A percentile compares a stretch with the other conserved stretches of the same genome.
These are phyloP conservation scores for Trachemys scripta DNA, from an alignment of 2,113 vertebrate genomes.

Conservation along the genomic window DNA sequence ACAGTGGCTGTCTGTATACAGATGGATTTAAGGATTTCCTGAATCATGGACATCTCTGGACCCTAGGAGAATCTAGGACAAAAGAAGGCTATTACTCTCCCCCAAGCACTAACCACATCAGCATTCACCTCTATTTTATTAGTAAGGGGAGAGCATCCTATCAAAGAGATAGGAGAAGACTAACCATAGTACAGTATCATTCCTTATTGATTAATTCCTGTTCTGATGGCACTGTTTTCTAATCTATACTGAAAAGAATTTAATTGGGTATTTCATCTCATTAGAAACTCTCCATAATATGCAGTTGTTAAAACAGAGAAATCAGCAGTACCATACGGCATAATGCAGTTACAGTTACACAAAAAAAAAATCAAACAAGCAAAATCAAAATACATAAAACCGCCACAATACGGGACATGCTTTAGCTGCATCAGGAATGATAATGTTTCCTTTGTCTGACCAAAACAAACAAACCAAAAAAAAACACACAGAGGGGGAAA, in stretches of 20 bases:
- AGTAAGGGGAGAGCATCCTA: background rate
- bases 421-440: background rate
- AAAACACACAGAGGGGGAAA: background rate
- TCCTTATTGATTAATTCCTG: background rate
- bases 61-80: background rate
- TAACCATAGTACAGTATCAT: background rate
- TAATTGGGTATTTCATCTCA: background rate
- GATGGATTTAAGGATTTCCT: background rate
- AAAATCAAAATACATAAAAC: background rate
- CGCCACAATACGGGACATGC: background rate
- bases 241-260: background rate
- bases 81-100: background rate
- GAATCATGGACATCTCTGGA: background rate
- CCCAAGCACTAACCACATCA: accelerated
- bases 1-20: background rate
- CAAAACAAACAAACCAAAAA: background rate
- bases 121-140: background rate
- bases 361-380: background rate
- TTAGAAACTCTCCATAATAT: background rate
- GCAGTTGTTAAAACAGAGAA: background rate
- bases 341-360: background rate
- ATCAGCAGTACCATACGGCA: background rate
- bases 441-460: background rate
- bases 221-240: background rate
- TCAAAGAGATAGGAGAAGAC: background rate